These are phyloP conservation scores for Periplaneta americana DNA, from an alignment of 1,140 invertebrate species.

Conservation along the genomic window DNA sequence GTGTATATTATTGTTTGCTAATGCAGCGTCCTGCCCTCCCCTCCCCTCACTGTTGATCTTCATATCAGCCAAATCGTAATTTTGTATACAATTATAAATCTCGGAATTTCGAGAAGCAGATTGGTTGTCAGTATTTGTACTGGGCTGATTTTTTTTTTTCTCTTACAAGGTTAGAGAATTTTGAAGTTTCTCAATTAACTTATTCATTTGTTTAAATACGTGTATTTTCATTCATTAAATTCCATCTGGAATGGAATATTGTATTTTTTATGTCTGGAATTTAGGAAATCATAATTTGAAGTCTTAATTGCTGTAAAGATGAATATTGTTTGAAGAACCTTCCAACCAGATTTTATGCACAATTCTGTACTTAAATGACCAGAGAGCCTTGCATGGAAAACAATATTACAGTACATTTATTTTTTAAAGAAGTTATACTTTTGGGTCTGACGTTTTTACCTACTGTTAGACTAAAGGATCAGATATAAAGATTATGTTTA, in stretches of 20 bases:
- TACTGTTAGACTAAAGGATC: not conserved
- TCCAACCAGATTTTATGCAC: not conserved
- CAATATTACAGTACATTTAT: not conserved
- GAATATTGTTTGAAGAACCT: not conserved
- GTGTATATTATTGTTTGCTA: no score
- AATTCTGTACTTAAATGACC: not conserved
- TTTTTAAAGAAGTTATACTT: not conserved
- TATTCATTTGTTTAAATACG: no score
- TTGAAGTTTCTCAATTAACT: no score
- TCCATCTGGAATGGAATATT: not conserved
- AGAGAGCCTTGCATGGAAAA: not conserved
- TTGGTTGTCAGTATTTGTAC: no score
- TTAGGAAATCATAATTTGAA: not conserved
- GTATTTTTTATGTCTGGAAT: not conserved
- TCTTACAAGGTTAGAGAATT: no score
- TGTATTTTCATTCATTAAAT: not conserved
- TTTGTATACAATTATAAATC: no score
- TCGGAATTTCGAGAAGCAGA: no score
- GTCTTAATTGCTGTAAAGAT: not conserved
- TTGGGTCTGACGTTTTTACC: not conserved
- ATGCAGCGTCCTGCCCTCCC: no score
- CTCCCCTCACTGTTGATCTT: no score
- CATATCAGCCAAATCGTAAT: no score
- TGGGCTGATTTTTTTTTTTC: no score
- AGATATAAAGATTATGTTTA: not conserved